phyloP scores from a whole-genome alignment of 2,113 vertebrate genomes.

The Rhodinocichla rosea region DNA sequence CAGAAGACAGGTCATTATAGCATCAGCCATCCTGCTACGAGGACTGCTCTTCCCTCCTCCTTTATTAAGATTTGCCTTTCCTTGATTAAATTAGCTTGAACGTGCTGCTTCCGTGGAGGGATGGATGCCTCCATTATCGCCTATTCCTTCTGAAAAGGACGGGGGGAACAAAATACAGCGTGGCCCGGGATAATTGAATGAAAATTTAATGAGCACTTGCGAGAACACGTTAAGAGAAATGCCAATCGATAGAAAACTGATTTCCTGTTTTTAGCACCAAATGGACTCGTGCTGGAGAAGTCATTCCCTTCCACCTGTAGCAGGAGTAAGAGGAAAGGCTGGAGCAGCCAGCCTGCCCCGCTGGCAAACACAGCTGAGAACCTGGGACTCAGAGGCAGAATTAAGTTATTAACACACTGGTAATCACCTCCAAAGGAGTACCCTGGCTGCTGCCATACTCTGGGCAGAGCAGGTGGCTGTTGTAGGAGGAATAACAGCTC shows the following conservation, averaged over 20 bases:
- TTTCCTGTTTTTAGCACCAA: constrained; percentile 54
- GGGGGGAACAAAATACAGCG: not conserved
- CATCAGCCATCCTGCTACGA: not conserved
- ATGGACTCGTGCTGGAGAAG: not conserved
- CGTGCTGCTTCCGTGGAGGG: not conserved
- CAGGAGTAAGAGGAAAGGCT: not conserved
- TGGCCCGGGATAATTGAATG: constrained; percentile 29
- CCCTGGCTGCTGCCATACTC: not conserved
- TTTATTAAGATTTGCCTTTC: constrained; percentile 26
- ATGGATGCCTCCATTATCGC: constrained; percentile 14
- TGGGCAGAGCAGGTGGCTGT: rapidly evolving
- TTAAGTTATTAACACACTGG: not conserved
- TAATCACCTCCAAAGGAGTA: not conserved
- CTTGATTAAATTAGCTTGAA: constrained; percentile 26
- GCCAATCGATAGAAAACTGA: constrained; percentile 46
- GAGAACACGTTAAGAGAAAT: constrained; percentile 45
- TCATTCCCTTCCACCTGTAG: not conserved
- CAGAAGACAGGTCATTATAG: constrained; percentile 13
- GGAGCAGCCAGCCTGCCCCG: not conserved
- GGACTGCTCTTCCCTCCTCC: not conserved
- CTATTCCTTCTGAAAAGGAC: not conserved
- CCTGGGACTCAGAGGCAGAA: not conserved
- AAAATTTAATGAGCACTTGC: constrained; percentile 67
- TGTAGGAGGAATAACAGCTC: not conserved
- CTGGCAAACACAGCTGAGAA: rapidly evolving